Percentiles rank a stretch among this genome's conserved stretches.
These are phyloP conservation scores for Menidia beryllina DNA, from an alignment of 2,113 vertebrate species.

Conservation along the genomic window DNA sequence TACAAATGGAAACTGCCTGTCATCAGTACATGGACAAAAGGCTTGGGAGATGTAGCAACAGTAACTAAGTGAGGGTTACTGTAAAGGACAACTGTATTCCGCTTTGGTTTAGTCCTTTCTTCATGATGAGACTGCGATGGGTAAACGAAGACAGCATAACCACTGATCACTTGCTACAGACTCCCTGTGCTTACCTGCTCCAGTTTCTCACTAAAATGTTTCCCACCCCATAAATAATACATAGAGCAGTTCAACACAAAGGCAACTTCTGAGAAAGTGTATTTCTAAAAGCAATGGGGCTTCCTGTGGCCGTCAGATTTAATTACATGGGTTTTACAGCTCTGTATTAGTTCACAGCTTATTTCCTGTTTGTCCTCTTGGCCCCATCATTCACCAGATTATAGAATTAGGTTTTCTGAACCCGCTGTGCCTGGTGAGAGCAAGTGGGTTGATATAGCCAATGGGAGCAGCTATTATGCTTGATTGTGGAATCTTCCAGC, in stretches of 20 bases:
- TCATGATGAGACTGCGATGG: conserved; percentile 26
- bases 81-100: conserved; percentile 3
- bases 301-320: conserved; percentile 67
- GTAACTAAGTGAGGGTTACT: conserved; percentile 12
- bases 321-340: conserved; percentile 68
- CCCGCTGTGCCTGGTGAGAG: conserved; percentile 56
- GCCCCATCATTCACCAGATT: conserved; percentile 72
- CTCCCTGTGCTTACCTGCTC: conserved; percentile 20
- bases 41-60: conserved; percentile 8
- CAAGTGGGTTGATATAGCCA: conserved; percentile 55
- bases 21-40: not conserved
- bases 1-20: not conserved
- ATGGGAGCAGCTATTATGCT: conserved; percentile 60
- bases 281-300: conserved; percentile 37
- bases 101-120: conserved; percentile 19
- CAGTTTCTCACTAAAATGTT: conserved; percentile 28
- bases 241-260: conserved; percentile 32
- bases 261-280: conserved; percentile 36
- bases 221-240: conserved; percentile 29
- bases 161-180: conserved; percentile 26
- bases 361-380: conserved; percentile 70
- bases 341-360: conserved; percentile 62
- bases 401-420: conserved; percentile 71
- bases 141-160: conserved; percentile 14
- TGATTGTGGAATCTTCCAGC: conserved; percentile 62